Conservation (phyloP, 2,797 vertebrate species). For the Thamnophis elegans region DNA sequence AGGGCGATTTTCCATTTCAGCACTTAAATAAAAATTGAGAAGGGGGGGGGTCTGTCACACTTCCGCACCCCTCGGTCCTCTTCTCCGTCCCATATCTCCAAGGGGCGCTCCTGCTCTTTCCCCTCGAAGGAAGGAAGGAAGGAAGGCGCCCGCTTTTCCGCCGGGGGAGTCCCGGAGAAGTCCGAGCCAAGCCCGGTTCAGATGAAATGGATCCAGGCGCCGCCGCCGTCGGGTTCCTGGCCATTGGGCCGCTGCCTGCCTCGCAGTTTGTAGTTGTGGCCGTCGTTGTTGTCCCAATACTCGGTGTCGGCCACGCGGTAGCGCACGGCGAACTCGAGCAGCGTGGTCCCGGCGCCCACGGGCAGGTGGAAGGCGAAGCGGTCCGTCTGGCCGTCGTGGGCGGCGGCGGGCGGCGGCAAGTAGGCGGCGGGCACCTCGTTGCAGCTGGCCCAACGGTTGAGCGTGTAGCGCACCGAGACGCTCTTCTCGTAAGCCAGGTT, state of each 20-base stretch:
- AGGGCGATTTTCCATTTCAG: neutral
- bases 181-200: conserved; percentile 56
- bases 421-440: conserved; percentile 80
- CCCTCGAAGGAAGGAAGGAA: neutral
- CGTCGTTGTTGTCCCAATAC: conserved; percentile 90
- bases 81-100: neutral
- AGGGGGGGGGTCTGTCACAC: neutral
- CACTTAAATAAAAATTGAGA: neutral
- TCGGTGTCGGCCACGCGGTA: conserved; percentile 83
- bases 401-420: conserved; percentile 48
- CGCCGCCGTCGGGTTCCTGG: conserved; percentile 77
- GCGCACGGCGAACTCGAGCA: conserved; percentile 85
- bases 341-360: conserved; percentile 73
- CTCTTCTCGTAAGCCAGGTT: conserved; percentile 75
- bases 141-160: neutral
- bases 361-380: conserved; percentile 83
- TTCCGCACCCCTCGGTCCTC: neutral
- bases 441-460: conserved; percentile 85
- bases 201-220: conserved; percentile 91
- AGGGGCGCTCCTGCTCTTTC: neutral
- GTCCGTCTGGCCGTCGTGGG: conserved; percentile 77
- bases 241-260: conserved; percentile 74
- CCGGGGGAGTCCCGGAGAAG: too few species aligned
- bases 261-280: conserved; percentile 84
- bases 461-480: conserved; percentile 77